Percentiles rank a stretch among this genome's conserved stretches.
These are phyloP conservation scores for Tholera decimalis DNA, from an alignment of 2,888 invertebrate species.

Conservation along the genomic window DNA sequence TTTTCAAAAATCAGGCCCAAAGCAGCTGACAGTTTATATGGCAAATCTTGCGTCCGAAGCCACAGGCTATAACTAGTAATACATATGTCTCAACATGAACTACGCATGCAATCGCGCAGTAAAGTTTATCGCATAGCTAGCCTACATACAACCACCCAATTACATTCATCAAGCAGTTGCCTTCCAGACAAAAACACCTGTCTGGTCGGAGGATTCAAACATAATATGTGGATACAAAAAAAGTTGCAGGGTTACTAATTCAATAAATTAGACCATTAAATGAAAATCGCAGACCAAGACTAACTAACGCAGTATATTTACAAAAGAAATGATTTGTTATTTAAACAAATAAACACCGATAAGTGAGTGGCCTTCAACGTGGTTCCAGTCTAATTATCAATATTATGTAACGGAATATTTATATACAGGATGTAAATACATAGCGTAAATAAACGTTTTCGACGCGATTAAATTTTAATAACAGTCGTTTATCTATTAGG, in stretches of 20 bases:
- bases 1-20: too few species aligned
- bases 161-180: too few species aligned
- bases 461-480: background rate
- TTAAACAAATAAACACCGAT: constrained; percentile 40
- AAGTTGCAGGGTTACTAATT: background rate
- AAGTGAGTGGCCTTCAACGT: constrained; percentile 27
- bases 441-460: constrained; percentile 8
- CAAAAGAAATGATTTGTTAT: constrained; percentile 22
- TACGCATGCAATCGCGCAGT: too few species aligned
- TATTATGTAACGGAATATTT: constrained; percentile 37
- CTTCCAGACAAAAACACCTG: too few species aligned
- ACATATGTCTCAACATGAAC: too few species aligned
- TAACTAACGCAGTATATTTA: constrained; percentile 10
- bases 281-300: constrained; percentile 6
- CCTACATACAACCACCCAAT: too few species aligned
- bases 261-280: constrained; percentile 3
- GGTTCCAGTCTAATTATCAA: constrained; percentile 53
- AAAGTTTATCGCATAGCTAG: too few species aligned
- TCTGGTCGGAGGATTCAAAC: too few species aligned
- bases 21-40: too few species aligned
- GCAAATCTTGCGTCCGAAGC: too few species aligned
- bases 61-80: too few species aligned
- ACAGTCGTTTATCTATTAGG: background rate
- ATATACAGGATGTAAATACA: constrained; percentile 25
- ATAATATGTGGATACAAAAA: background rate